Base-by-base conservation (phyloP, 2,113 vertebrate species). In the Triplophysa tibetana region DNA sequence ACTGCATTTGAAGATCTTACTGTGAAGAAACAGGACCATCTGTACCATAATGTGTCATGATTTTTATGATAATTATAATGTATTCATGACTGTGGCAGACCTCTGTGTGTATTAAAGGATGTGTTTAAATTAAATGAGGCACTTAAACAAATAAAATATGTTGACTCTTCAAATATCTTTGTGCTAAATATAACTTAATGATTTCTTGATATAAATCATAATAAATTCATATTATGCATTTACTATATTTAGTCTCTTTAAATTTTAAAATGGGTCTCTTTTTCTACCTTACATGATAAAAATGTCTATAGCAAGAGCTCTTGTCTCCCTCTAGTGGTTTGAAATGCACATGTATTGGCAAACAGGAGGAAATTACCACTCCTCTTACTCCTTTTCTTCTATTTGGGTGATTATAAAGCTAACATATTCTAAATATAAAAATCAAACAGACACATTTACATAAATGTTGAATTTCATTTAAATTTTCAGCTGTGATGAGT, bases 1-100 rank as follows among this genome's bases (percentile, higher is more conserved):
- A 93, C 82, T 93, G 92, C 78, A 91, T 93, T 79, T 93, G 84
- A 93, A 11, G 10, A 16, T 58, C 14, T 66, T 5, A 8, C 4
- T 1, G 16, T 8, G 45, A 38, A 56, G 65, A 64, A 14, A 23
- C 14, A 50, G 24, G 33, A 48, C 8, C 26, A 24, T 70, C 19
- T 72, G 21, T 0, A 48, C 43, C 70, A 74, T 43, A 43, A 61
- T 60, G n/a, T 74, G 16, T 73, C 52, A 58, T 41, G 52, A 72
- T 70, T 33, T 17, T 61, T 4, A 73, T 74, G 56, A 74, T 70
- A 17, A 17, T 14, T 17, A 41, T 60, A 60, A 43, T 43, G n/a
- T 43, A 61, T 21, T 74, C 21, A 61, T 10, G 29, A 24, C 58
- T 63, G 19, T 10, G 8, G 9, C 17, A 56, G 14, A 19, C 17